Base-by-base conservation (phyloP, 2,888 invertebrate genomes). In the Napeogenes inachia region DNA sequence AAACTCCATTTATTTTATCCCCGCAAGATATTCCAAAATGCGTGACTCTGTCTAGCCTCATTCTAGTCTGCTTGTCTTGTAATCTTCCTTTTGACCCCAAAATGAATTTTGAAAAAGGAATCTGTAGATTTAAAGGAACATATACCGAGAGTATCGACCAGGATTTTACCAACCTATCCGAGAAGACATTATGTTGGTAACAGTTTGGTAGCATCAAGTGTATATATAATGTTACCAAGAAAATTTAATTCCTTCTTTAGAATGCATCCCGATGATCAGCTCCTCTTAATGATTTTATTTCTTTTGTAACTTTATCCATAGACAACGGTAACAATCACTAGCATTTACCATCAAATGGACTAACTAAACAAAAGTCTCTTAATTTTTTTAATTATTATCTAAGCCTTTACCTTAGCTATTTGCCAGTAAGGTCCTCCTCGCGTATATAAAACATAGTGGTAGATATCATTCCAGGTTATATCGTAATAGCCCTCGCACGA, bases 391-490 rank as follows among this genome's bases (percentile, higher is more conserved):
- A 5, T 5, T 5, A 35, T 5, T 35, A 35, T 5, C 3, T 5
- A 35, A 46, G 2, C 45, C 62, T 56, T 76, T 85, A 96, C 96
- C 92, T 94, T 96, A 35, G 95, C 93, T 66, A 93, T 88, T 90
- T 99, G 99, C 99, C 99, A 99, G 81, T 99, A 99, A 0, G 99
- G 99, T 0, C 99, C 99, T 47, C 99, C 99, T 84, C 98, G 93
- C 0, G 99, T 99, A 79, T 94, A 97, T 4, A 99, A 85, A 0
- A 95, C 93, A 83, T 95, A 99, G 74, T 95, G 94, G 80, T 95
- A 97, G 13, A 95, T 92, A 82, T 98, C 97, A 80, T 97, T 94
- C 97, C 97, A 98, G n/a, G 92, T 92, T 38, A 98, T 84, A 81
- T 99, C 99, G 75, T 93, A 95, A 71, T 92, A 93, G 2, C 95